phyloP scores from a whole-genome alignment of 2,113 vertebrate species.

The Mohoua ochrocephala region DNA sequence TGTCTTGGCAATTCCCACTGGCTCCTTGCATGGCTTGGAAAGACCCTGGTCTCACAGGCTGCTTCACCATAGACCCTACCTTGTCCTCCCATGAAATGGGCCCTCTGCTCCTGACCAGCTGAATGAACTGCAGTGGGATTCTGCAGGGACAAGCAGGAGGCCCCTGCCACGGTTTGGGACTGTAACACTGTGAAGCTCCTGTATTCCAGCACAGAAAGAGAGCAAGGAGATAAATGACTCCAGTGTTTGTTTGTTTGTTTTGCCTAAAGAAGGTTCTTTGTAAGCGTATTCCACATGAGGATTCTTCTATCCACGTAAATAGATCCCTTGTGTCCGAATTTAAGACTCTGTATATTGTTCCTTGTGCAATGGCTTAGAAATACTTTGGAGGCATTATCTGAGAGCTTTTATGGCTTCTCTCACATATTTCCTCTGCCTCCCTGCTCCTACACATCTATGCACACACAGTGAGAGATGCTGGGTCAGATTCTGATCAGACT shows the following conservation, averaged over 20 bases:
- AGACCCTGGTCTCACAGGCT: not conserved
- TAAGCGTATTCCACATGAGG: constrained; percentile 17
- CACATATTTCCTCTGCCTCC: constrained; percentile 35
- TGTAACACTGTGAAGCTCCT: constrained; percentile 33
- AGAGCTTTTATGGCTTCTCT: constrained; percentile 7
- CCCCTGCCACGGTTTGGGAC: not conserved
- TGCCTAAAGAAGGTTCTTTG: constrained; percentile 61
- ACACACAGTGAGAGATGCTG: not conserved
- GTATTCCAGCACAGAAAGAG: constrained; percentile 39
- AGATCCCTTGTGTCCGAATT: constrained; percentile 47
- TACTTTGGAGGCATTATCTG: constrained; percentile 36
- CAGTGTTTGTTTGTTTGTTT: constrained; percentile 64
- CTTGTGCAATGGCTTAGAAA: constrained; percentile 18
- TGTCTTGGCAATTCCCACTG: constrained; percentile 9
- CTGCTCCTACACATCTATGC: not conserved
- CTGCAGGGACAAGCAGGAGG: not conserved
- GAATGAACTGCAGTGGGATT: not conserved
- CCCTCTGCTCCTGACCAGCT: constrained; percentile 28
- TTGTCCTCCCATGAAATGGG: constrained; percentile 18
- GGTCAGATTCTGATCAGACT: not conserved
- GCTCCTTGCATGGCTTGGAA: not conserved
- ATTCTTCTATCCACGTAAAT: constrained; percentile 32
- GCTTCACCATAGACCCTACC: constrained; percentile 18
- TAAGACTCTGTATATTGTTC: constrained; percentile 46
- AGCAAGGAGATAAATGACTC: constrained; percentile 50